Conservation (phyloP, 1,140 invertebrate genomes). For the Drosophila ogumai region DNA sequence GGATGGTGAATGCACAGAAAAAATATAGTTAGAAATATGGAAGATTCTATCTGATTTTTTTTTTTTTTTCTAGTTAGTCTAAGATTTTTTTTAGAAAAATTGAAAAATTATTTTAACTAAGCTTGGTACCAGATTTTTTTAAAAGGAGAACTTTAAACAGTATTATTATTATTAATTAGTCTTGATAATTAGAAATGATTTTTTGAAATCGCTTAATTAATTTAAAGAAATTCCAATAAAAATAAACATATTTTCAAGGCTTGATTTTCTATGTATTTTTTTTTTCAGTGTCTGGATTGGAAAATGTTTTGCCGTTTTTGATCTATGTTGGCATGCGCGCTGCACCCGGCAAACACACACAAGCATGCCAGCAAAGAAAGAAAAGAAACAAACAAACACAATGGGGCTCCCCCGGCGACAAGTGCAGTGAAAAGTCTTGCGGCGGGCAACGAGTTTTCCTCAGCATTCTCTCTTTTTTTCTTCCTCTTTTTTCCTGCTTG, state of each 20-base stretch:
- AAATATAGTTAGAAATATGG: no score
- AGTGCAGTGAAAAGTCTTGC: slow-evolving; percentile 76
- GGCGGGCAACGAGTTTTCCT: slow-evolving; percentile 67
- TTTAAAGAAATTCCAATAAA: no score
- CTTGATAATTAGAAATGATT: no score
- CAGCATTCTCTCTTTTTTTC: slow-evolving; percentile 15
- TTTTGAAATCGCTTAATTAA: no score
- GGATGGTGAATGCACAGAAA: slow-evolving; percentile 4
- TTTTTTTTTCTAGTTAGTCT: no score
- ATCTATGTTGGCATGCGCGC: slow-evolving; percentile 79
- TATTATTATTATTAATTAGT: no score
- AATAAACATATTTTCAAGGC: no score
- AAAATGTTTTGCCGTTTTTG: slow-evolving; percentile 75
- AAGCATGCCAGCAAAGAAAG: slow-evolving; percentile 30
- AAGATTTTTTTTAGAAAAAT: no score
- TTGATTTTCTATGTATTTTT: not conserved
- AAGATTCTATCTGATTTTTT: no score
- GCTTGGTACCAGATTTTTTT: no score
- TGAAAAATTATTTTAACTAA: no score
- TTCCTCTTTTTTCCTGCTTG: slow-evolving; percentile 3
- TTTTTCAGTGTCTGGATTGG: slow-evolving; percentile 39
- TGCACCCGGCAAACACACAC: slow-evolving; percentile 58
- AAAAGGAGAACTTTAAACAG: no score
- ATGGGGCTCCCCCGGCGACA: slow-evolving; percentile 58
- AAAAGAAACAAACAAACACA: slow-evolving; percentile 38